Percentiles rank a stretch among this genome's conserved stretches.
These are phyloP conservation scores for Parus major DNA, from an alignment of 2,113 vertebrate genomes.

Conservation along the genomic window DNA sequence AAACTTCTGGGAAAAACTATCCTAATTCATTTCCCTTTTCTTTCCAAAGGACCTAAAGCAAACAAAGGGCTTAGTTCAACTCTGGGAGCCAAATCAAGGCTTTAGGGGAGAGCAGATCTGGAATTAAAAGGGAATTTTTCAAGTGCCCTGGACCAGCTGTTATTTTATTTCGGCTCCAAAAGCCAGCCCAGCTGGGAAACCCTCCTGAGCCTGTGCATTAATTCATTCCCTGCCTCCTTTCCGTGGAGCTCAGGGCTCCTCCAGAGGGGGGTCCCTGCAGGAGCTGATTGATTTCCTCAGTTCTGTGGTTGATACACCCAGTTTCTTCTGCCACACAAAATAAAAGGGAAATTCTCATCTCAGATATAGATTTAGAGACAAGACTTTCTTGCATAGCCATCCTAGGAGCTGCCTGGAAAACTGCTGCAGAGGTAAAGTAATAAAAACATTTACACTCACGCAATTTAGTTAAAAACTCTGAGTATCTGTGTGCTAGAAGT, in stretches of 20 bases:
- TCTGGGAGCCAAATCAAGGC: neutral
- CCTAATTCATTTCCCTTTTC: neutral
- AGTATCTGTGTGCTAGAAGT: neutral
- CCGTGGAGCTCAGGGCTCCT: neutral
- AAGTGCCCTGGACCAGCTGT: neutral
- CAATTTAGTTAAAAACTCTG: neutral
- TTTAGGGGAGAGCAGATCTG: neutral
- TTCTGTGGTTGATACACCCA: neutral
- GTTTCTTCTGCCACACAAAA: neutral
- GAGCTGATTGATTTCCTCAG: too few relatives aligned
- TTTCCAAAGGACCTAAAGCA: neutral
- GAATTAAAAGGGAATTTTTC: neutral
- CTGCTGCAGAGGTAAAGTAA: neutral
- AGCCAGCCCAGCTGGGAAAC: neutral
- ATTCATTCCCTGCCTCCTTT: neutral
- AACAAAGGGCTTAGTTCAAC: neutral
- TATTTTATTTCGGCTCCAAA: neutral
- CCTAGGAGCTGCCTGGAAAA: neutral
- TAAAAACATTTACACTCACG: fast-evolving
- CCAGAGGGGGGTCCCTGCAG: neutral
- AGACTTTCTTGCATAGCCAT: neutral
- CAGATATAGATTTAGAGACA: neutral
- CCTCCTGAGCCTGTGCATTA: too few relatives aligned
- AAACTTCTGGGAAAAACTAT: neutral
- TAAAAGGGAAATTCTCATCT: neutral